Base-by-base conservation (phyloP, 2,113 vertebrate genomes). In the Merops nubicus region DNA sequence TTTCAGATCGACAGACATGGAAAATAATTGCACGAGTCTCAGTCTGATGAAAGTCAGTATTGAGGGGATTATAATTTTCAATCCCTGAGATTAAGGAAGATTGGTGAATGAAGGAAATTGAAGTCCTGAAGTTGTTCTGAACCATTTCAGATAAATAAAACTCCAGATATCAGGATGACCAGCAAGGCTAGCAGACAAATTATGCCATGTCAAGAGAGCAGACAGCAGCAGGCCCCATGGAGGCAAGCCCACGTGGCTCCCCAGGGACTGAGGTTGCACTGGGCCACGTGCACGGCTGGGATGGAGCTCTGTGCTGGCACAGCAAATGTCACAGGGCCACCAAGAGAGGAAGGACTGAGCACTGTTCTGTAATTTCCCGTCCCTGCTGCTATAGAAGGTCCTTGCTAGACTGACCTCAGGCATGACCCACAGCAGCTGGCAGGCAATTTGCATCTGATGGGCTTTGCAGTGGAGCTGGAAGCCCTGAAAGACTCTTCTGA, bases 11-110 rank as follows among this genome's bases (percentile, higher is more conserved):
- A 85, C 57, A 88, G 65, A 89, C 5, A 0, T n/a, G 60, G 64
- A 95, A 92, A 60, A 81, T 72, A 92, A 93, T 25, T 77, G 69
- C 81, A 89, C 92, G 80, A 91, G 18, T 56, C 73, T 87, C 60
- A 60, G 47, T 40, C 43, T 78, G 86, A 91, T 82, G 93, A 91
- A 95, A 93, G 51, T 25, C 89, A 82, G 76, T 21, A 21, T 68
- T 0, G 0, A 47, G 68, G 86, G 80, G 93, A 92, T 94, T 93
- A 82, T 26, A 1, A 3, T 87, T 68, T 78, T 91, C 93, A 96
- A 88, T 87, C 86, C 75, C 43, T 72, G 85, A 89, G 91, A 95
- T 92, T 89, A 93, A 63, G n/a, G 56, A 57, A 93, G 75, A 95
- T 80, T 43, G 68, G 72, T 42, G 80, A 92, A 91, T 60, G 78